These are phyloP conservation scores for Bergia sp. DNA, from an alignment of 92 coral and sea anemone genomes.

Conservation along the genomic window DNA sequence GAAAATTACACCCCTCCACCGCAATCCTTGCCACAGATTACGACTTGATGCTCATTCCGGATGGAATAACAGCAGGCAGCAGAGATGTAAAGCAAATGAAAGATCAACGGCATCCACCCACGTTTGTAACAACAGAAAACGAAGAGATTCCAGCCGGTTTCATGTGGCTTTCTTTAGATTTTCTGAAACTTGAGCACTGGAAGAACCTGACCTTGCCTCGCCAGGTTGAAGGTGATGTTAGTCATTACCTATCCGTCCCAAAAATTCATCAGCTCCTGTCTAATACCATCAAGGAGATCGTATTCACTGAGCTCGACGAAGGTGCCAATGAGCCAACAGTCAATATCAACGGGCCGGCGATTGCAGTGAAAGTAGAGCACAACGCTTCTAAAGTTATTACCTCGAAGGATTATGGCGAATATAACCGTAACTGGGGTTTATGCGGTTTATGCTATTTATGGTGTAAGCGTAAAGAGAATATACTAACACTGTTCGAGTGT, in stretches of 20 bases:
- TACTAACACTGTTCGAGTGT: background rate
- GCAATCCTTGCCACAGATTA: slow-evolving; percentile 25
- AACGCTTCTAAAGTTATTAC: background rate
- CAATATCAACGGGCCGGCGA: slow-evolving; percentile 4
- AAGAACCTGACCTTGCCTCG: background rate
- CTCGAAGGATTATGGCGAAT: background rate
- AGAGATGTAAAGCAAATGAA: background rate
- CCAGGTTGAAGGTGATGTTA: background rate
- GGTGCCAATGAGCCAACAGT: background rate
- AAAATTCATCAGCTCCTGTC: background rate
- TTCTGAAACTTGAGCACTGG: slow-evolving; percentile 15
- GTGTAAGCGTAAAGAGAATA: background rate
- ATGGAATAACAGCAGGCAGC: slow-evolving; percentile 28
- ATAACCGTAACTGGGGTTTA: too few relatives aligned
- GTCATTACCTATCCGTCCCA: background rate
- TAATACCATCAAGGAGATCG: background rate
- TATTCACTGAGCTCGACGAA: background rate
- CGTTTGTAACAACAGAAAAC: slow-evolving; percentile 32
- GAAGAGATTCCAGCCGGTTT: slow-evolving; percentile 10
- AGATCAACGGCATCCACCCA: background rate
- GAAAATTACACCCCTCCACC: slow-evolving; percentile 4
- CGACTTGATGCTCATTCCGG: slow-evolving; percentile 28
- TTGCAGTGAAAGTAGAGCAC: slow-evolving; percentile 13
- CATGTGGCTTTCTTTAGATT: slow-evolving; percentile 35
- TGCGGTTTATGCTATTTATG: background rate